These are phyloP conservation scores for Eumaeus atala DNA, from an alignment of 1,140 invertebrate genomes.

Conservation along the genomic window DNA sequence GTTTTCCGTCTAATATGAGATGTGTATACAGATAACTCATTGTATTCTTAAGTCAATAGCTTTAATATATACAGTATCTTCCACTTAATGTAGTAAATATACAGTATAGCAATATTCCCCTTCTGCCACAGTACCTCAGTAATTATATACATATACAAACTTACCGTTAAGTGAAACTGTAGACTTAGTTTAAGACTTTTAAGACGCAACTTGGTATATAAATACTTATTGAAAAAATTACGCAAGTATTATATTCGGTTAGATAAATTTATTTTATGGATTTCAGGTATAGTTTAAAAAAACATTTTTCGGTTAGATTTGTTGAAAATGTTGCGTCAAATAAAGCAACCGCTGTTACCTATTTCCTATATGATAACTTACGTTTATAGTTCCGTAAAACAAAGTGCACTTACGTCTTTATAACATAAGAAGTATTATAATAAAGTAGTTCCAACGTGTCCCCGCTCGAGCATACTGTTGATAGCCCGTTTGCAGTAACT, in stretches of 20 bases:
- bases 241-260: too few species aligned
- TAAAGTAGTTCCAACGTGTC: conserved; percentile 42
- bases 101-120: conserved; percentile 64
- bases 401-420: conserved; percentile 71
- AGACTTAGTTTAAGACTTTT: neutral
- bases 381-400: conserved; percentile 67
- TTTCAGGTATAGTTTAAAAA: too few species aligned
- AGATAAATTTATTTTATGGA: too few species aligned
- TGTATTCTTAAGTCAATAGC: conserved; percentile 65
- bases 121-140: conserved; percentile 68
- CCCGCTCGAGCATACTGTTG: conserved; percentile 56
- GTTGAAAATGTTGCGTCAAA: too few species aligned
- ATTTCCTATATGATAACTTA: conserved; percentile 34
- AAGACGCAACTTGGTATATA: too few species aligned
- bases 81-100: conserved; percentile 63
- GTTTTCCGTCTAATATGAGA: conserved; percentile 33
- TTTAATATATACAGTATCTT: conserved; percentile 72
- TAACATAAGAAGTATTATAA: conserved; percentile 62
- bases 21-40: conserved; percentile 45
- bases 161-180: conserved; percentile 34
- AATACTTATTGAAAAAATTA: too few species aligned
- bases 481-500: conserved; percentile 58
- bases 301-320: too few species aligned
- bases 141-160: conserved; percentile 48
- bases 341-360: neutral